A percentile compares a stretch with the other conserved stretches of the same genome.
Evolutionary conservation across 2,888 invertebrate species (phyloP).

Genomic region (Heliconius cydno): DNA sequence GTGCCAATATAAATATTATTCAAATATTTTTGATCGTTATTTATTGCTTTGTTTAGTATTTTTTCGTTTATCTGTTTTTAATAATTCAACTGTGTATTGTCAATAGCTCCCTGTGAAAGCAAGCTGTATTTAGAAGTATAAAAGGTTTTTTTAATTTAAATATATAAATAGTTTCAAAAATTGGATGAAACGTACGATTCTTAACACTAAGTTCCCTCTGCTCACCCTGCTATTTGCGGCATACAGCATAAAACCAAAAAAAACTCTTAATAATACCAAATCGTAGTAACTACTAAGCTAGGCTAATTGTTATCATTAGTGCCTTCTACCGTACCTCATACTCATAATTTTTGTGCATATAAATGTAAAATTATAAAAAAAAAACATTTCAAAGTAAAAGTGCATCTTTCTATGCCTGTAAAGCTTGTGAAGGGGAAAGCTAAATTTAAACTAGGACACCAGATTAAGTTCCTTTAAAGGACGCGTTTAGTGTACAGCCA

Average conservation of each 20-base stretch:
- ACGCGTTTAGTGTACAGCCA: conserved; percentile 19
- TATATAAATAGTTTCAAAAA: too few species aligned
- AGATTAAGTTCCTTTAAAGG: conserved; percentile 20
- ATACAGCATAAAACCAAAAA: neutral
- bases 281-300: neutral
- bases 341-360: too few species aligned
- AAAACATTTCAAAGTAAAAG: conserved; percentile 3
- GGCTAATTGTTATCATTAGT: conserved; percentile 3
- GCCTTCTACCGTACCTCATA: neutral
- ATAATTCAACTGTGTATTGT: neutral
- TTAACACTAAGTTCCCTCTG: neutral
- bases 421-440: conserved; percentile 16
- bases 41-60: conserved; percentile 12
- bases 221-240: neutral
- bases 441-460: conserved; percentile 26
- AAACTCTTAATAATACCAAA: neutral
- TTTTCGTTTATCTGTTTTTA: neutral
- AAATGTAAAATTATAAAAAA: neutral
- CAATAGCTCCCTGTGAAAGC: too few species aligned
- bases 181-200: too few species aligned
- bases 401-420: conserved; percentile 11
- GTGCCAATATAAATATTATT: conserved; percentile 29
- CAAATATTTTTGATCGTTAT: conserved; percentile 3
- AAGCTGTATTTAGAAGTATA: too few species aligned
- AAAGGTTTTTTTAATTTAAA: too few species aligned